A percentile compares a stretch with the other conserved stretches of the same genome.
Conservation (phyloP, 2,113 vertebrate species). For the Heterocephalus glaber region DNA sequence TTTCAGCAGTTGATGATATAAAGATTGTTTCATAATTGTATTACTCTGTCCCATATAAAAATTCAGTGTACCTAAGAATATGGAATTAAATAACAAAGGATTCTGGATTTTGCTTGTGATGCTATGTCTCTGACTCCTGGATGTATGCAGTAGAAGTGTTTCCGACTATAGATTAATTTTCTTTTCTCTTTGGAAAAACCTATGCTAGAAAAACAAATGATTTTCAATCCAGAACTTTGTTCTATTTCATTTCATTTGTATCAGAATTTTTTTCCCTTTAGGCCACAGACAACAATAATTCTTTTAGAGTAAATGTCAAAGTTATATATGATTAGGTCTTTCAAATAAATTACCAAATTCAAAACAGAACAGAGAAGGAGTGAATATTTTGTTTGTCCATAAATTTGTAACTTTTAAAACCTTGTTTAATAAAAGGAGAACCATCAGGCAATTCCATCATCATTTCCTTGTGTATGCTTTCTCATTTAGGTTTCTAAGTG, state of each 20-base stretch:
- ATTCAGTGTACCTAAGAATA: background rate
- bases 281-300: background rate
- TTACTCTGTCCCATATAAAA: background rate
- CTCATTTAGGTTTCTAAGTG: background rate
- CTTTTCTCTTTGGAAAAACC: background rate
- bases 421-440: slow-evolving; percentile 40
- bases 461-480: background rate
- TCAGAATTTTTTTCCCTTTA: background rate
- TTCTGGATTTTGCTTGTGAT: background rate
- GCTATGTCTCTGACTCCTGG: background rate
- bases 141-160: background rate
- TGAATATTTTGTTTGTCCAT: background rate
- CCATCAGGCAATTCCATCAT: background rate
- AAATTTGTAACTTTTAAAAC: slow-evolving; percentile 29
- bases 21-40: background rate
- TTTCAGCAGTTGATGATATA: background rate
- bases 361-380: background rate
- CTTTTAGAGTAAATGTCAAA: slow-evolving; percentile 46
- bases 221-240: background rate
- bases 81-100: background rate
- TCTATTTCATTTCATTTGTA: slow-evolving; percentile 42
- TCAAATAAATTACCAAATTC: slow-evolving; percentile 27
- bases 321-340: background rate
- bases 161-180: background rate
- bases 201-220: background rate